Percentiles rank a stretch among this genome's conserved stretches.
These are phyloP conservation scores for Callaeas wilsoni DNA, from an alignment of 2,113 vertebrate species.

Conservation along the genomic window DNA sequence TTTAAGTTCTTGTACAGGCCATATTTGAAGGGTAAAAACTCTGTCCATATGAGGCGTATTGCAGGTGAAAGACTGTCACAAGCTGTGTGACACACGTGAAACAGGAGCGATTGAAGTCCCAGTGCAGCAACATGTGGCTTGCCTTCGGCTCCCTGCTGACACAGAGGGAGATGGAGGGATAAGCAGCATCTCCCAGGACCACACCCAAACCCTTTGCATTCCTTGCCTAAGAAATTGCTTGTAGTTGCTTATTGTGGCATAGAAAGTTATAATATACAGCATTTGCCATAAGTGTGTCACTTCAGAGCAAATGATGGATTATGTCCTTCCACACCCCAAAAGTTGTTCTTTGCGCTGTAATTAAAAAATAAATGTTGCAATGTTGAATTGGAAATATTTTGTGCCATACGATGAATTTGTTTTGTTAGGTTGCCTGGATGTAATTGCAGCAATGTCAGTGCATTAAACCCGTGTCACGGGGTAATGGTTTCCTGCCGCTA, in stretches of 20 bases:
- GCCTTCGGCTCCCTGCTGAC: neutral
- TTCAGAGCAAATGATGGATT: constrained; percentile 44
- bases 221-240: constrained; percentile 21
- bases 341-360: neutral
- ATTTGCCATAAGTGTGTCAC: constrained; percentile 46
- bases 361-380: constrained; percentile 59
- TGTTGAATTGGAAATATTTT: constrained; percentile 33
- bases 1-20: neutral
- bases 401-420: constrained; percentile 21
- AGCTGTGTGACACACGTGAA: neutral
- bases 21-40: neutral
- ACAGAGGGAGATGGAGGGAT: constrained; percentile 10
- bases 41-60: neutral
- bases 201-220: constrained; percentile 35
- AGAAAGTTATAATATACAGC: neutral
- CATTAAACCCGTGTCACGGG: neutral
- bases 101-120: neutral
- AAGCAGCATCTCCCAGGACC: constrained; percentile 24
- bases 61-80: neutral
- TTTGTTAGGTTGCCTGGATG: constrained; percentile 51
- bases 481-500: neutral
- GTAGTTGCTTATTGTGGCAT: neutral
- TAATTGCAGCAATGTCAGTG: constrained; percentile 7
- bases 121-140: neutral
- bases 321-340: constrained; percentile 33